phyloP scores from a whole-genome alignment of 2,888 invertebrate genomes.

The Volucella inanis region DNA sequence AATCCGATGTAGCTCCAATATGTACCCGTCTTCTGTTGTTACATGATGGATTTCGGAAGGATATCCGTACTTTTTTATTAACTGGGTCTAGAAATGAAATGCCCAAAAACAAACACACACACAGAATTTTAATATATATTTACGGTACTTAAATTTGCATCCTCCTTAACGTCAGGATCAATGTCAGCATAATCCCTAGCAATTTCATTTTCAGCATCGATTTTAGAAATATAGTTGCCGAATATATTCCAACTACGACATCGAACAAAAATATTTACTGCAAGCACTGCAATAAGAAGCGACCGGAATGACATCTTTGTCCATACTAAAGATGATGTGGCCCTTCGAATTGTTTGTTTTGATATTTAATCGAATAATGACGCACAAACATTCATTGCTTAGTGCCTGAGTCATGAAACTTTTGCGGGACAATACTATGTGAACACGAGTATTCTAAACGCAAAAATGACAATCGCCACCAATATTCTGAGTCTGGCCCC shows the following conservation, averaged over 20 bases:
- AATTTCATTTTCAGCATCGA: not conserved
- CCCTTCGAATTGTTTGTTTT: slow-evolving; percentile 25
- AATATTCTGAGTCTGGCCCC: not conserved
- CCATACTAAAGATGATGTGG: slow-evolving; percentile 38
- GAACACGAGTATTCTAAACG: not conserved
- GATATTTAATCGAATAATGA: slow-evolving; percentile 21
- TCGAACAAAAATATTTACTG: slow-evolving; percentile 19
- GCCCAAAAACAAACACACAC: not conserved
- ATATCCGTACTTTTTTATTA: slow-evolving; percentile 87
- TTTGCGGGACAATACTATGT: not conserved
- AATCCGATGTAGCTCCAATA: slow-evolving; percentile 90
- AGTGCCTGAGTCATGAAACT: slow-evolving; percentile 21
- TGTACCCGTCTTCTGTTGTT: slow-evolving; percentile 90
- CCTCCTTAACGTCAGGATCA: slow-evolving; percentile 40
- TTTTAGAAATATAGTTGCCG: not conserved
- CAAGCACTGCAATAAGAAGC: slow-evolving; percentile 22
- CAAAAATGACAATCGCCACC: slow-evolving; percentile 8
- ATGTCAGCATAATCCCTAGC: slow-evolving; percentile 5
- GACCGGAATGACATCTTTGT: slow-evolving; percentile 51
- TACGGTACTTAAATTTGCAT: slow-evolving; percentile 49
- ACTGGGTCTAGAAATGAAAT: slow-evolving; percentile 82
- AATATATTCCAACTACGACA: slow-evolving; percentile 8
- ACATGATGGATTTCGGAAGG: slow-evolving; percentile 86
- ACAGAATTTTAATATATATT: not conserved
- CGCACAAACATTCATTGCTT: not conserved